Percentiles rank a stretch among this genome's conserved stretches.
These are phyloP conservation scores for Chamaetylas fuelleborni DNA, from an alignment of 2,113 vertebrate genomes.

Conservation along the genomic window DNA sequence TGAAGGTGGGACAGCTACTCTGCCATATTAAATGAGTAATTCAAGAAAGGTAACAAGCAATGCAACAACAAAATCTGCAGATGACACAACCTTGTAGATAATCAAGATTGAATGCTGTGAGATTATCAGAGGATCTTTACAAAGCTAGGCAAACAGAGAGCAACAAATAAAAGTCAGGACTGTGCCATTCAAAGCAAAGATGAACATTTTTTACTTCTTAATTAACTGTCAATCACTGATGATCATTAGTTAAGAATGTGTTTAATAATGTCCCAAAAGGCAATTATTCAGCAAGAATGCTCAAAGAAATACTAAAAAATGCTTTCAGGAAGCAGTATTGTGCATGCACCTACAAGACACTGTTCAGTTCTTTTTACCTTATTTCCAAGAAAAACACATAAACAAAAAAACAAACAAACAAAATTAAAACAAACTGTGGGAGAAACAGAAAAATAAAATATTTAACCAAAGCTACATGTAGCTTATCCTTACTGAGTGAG, in stretches of 20 bases:
- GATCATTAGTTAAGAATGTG: not conserved
- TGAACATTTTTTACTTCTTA: not conserved
- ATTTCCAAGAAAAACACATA: not conserved
- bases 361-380: not conserved
- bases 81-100: not conserved
- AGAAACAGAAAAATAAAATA: not conserved
- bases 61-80: not conserved
- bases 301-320: not conserved
- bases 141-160: not conserved
- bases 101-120: not conserved
- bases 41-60: not conserved
- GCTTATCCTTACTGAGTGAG: not conserved
- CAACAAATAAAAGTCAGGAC: not conserved
- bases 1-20: not conserved
- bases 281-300: not conserved
- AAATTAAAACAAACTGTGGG: not conserved
- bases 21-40: not conserved
- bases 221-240: not conserved
- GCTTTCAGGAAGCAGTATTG: not conserved
- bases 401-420: not conserved
- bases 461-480: not conserved
- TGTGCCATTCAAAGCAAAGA: not conserved
- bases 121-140: not conserved
- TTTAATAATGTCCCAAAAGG: not conserved
- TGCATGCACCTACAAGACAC: not conserved